A percentile compares a stretch with the other conserved stretches of the same genome.
These are phyloP conservation scores for Eulemur albifrons DNA, from an alignment of 2,797 vertebrate genomes.

Conservation along the genomic window DNA sequence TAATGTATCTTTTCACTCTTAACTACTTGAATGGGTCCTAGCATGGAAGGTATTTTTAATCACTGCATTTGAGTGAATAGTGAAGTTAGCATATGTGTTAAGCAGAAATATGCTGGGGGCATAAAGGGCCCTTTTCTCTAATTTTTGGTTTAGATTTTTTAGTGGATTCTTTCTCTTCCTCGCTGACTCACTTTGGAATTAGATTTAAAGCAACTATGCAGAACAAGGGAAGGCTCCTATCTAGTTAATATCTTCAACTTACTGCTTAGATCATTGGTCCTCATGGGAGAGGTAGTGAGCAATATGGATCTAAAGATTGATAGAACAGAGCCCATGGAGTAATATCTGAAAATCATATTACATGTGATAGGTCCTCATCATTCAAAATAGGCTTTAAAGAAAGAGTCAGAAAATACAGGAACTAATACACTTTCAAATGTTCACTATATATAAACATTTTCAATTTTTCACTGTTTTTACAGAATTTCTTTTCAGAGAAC, in stretches of 20 bases:
- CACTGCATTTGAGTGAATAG: not conserved
- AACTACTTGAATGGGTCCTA: not conserved
- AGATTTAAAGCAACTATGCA: not conserved
- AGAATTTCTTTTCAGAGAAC: not conserved
- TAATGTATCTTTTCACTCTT: not conserved
- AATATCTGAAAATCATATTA: not conserved
- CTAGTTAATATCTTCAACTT: conserved; percentile 13
- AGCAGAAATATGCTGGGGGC: not conserved
- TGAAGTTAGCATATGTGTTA: not conserved
- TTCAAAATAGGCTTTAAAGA: not conserved
- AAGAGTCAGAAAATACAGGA: not conserved
- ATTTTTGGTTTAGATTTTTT: not conserved
- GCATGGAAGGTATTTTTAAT: not conserved
- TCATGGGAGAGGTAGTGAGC: not conserved
- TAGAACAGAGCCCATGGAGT: not conserved
- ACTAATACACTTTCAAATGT: not conserved
- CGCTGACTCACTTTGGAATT: not conserved
- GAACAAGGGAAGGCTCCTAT: not conserved
- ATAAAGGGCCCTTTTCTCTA: not conserved
- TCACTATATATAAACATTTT: not conserved
- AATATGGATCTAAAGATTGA: not conserved
- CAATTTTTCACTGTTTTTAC: not conserved
- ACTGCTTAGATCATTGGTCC: not conserved
- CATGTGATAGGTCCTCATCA: not conserved
- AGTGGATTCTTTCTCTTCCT: not conserved